Evolutionary conservation across 2,797 vertebrate genomes (phyloP).

Genomic region (Enteromius mattozi): DNA sequence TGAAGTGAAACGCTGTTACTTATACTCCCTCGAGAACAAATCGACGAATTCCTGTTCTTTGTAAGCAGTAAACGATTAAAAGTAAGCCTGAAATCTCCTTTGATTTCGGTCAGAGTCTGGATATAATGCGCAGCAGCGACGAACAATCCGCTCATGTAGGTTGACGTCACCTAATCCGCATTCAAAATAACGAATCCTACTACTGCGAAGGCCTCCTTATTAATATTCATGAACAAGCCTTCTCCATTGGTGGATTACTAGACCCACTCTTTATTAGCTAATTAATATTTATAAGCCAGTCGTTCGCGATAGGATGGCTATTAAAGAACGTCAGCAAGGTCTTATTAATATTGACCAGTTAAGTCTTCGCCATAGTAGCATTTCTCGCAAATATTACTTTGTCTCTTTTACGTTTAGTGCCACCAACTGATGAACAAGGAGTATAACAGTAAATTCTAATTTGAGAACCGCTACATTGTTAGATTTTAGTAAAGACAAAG

Average conservation of each 20-base stretch:
- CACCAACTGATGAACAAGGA: neutral
- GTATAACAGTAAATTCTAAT: neutral
- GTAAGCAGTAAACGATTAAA: slow-evolving; percentile 7
- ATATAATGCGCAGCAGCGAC: slow-evolving; percentile 41
- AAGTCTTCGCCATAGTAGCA: slow-evolving; percentile 1
- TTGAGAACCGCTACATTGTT: slow-evolving; percentile 7
- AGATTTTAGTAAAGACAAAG: neutral
- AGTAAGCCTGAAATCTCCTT: slow-evolving; percentile 20
- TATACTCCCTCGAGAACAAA: neutral
- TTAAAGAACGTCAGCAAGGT: neutral
- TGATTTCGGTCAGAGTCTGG: slow-evolving; percentile 21
- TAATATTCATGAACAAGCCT: neutral
- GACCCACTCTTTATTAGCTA: fast-evolving
- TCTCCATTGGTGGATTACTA: neutral
- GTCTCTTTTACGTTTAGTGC: slow-evolving; percentile 14
- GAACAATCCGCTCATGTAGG: slow-evolving; percentile 39
- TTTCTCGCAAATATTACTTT: neutral
- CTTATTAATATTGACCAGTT: slow-evolving; percentile 8
- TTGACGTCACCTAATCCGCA: slow-evolving; percentile 55
- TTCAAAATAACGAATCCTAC: slow-evolving; percentile 35
- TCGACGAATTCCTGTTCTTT: neutral
- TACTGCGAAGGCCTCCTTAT: neutral
- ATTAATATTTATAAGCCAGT: neutral
- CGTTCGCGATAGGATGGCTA: neutral
- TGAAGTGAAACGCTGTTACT: neutral